Evolutionary conservation across 2,888 invertebrate species (phyloP), one percentile per base, ranked within the genome.

Genomic region (Eupeodes luniger): DNA sequence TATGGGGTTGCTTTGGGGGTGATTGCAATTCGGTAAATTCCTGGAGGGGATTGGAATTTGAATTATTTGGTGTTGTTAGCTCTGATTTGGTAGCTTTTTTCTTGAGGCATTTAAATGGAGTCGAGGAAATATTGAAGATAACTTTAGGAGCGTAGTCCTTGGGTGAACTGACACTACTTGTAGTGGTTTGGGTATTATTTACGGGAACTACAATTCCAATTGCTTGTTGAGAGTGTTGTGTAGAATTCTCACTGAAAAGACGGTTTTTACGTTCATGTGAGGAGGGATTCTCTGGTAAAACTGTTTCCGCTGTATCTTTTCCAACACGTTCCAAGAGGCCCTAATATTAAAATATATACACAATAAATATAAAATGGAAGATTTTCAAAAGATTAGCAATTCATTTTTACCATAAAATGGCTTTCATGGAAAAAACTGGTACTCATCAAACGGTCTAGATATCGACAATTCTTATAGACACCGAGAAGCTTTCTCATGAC

Each of bases 401-500:
- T 0, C 59, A 4, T 10, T 51, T 93, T 94, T 92, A 96, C 96
- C 94, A 96, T 95, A 93, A 97, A 97, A 93, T 97, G 96, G 91
- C 96, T 95, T 91, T 97, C 97, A 90, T 97, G 96, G 93, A 98
- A 98, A 93, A 97, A 98, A 5, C 96, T 95, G 0, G 98, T 98
- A 69, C 96, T 97, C 95, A 98, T 96, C 80, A 97, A 94, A 90
- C 96, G 96, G 93, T 98, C 98, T 93, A 98, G 94, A 92, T 96
- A 97, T 90, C 97, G 96, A 91, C 97, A 98, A 92, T 97, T 97
- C 92, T 97, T 97, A 92, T 98, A 98, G 61, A 98, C 95, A 91
- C 96, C 96, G 83, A 98, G 94, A 62, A 98, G 94, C 93, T 97
- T 97, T 90, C 96, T 95, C 95, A 98, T 96, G 40, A 97, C 96